Conservation (phyloP, 1,140 invertebrate species). For the Drosophila nikananu region DNA sequence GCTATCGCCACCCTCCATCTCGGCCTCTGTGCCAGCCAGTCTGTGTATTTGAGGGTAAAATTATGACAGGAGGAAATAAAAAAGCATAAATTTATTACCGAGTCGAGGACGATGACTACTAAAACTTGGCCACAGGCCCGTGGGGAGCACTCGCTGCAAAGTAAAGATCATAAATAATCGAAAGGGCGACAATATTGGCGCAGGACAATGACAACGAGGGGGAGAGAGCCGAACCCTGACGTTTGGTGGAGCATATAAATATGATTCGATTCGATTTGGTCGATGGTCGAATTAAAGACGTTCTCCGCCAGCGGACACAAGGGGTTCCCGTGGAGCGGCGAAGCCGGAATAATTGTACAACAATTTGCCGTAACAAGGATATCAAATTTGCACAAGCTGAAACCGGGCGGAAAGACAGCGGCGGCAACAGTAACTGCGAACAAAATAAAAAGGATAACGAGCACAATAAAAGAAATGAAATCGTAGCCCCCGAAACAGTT, state of each 20-base stretch:
- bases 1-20: slow-evolving; percentile 38
- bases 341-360: slow-evolving; percentile 77
- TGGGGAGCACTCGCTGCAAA: slow-evolving; percentile 67
- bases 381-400: slow-evolving; percentile 77
- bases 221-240: slow-evolving; percentile 44
- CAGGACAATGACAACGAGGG: slow-evolving; percentile 55
- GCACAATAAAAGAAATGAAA: slow-evolving; percentile 84
- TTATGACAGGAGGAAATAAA: slow-evolving; percentile 85
- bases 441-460: slow-evolving; percentile 82
- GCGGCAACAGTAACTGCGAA: slow-evolving; percentile 17
- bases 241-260: slow-evolving; percentile 65
- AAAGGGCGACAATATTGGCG: slow-evolving; percentile 80
- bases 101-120: slow-evolving; percentile 78
- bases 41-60: slow-evolving; percentile 79
- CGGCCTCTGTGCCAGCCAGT: slow-evolving; percentile 21
- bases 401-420: slow-evolving; percentile 17
- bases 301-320: slow-evolving; percentile 21
- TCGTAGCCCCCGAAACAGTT: slow-evolving; percentile 79
- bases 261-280: slow-evolving; percentile 52
- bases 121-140: slow-evolving; percentile 83
- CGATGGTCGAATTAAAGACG: slow-evolving; percentile 41
- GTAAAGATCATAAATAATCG: slow-evolving; percentile 83
- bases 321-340: slow-evolving; percentile 24
- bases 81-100: slow-evolving; percentile 84
- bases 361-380: slow-evolving; percentile 83